Conservation (phyloP, 2,113 vertebrate genomes). For the Cyprinus carpio region DNA sequence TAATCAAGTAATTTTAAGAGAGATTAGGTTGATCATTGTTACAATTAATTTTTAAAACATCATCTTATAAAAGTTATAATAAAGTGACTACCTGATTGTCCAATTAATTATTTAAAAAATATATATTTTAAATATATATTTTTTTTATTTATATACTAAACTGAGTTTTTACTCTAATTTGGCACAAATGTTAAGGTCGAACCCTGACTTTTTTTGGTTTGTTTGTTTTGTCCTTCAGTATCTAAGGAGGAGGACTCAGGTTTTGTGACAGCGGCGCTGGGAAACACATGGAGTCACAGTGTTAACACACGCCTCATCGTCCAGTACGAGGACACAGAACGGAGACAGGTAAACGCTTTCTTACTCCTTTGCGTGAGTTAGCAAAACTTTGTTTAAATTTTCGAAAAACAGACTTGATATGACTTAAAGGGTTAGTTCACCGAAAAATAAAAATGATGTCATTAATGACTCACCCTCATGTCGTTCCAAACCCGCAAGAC, state of each 20-base stretch:
- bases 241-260: slow-evolving; percentile 61
- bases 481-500: too few relatives aligned
- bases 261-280: slow-evolving; percentile 79
- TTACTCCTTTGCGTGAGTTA: background rate
- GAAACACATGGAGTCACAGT: slow-evolving; percentile 85
- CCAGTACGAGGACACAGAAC: slow-evolving; percentile 70
- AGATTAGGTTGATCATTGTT: background rate
- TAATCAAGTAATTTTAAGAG: background rate
- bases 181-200: background rate
- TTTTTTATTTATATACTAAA: too few relatives aligned
- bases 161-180: background rate
- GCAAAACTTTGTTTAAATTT: too few relatives aligned
- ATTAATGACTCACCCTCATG: too few relatives aligned
- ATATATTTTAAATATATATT: too few relatives aligned
- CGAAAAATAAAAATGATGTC: too few relatives aligned
- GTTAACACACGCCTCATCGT: slow-evolving; percentile 84
- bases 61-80: background rate
- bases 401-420: too few relatives aligned
- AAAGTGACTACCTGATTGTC: too few relatives aligned
- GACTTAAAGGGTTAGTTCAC: too few relatives aligned
- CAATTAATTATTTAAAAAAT: too few relatives aligned
- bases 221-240: background rate
- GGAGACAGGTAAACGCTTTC: slow-evolving; percentile 75
- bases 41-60: background rate
- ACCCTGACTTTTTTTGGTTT: background rate